Base-by-base conservation (phyloP, 2,113 vertebrate species). In the Hoplias malabaricus region DNA sequence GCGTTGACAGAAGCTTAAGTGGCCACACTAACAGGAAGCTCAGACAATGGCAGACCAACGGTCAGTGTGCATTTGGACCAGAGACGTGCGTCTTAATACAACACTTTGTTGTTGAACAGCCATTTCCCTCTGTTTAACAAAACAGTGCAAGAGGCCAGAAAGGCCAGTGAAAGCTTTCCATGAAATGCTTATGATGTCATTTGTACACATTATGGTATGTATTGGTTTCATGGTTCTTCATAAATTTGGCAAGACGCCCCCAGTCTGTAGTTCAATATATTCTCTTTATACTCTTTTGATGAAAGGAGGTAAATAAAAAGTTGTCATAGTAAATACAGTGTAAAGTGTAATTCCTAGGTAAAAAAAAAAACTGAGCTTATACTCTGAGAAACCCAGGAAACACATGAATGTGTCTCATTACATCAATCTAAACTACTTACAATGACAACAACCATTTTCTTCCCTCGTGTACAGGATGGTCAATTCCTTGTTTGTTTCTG, bases 1-100 rank as follows among this genome's bases (percentile, higher is more conserved):
- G 53, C 56, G 33, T 33, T 57, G 80, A 74, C 71, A 82, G 73
- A 54, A 48, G 69, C 59, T 43, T 70, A 66, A 71, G 29, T 5
- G 29, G 63, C 46, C 80, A 75, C 76, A 16, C 73, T 76, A 71
- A 68, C 73, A 83, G 81, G 81, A 83, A 79, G 25, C 33, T 67
- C 34, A 68, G 50, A 83, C 81, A 83, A 83, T 76, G 67, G 81
- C 43, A 69, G 67, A 29, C 65, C 65, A 74, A 36, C 57, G 34
- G 73, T 19, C 11, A 65, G 56, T 57, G 71, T 71, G 59, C 31
- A 46, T 69, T 61, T 42, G 27, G 78, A 31, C 27, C 21, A 34
- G 63, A 68, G 33, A 43, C 11, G 16, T 23, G 66, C 59, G 23
- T 71, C 57, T 53, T 57, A 56, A 14, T 68, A 38, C 46, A 78